Conservation (phyloP, 2,888 invertebrate genomes). For the Thysanoteuthis rhombus region DNA sequence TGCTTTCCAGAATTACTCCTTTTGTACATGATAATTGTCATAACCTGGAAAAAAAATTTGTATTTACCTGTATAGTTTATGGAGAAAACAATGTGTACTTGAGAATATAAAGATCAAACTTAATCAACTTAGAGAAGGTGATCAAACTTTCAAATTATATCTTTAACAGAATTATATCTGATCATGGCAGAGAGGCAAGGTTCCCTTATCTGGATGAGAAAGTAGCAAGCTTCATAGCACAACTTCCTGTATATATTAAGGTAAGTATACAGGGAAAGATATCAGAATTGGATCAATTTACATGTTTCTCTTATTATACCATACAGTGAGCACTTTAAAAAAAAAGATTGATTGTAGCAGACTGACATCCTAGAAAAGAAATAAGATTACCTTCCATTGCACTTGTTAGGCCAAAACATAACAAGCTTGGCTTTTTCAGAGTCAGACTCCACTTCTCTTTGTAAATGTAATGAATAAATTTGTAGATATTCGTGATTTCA, state of each 20-base stretch:
- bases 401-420: not conserved
- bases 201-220: slow-evolving; percentile 76
- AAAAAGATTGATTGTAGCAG: too few species aligned
- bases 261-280: slow-evolving; percentile 48
- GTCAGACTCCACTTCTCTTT: too few species aligned
- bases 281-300: not conserved
- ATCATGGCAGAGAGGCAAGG: slow-evolving; percentile 80
- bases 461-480: too few species aligned
- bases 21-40: too few species aligned
- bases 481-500: too few species aligned
- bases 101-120: not conserved
- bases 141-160: not conserved
- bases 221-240: slow-evolving; percentile 71
- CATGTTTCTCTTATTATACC: not conserved
- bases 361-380: too few species aligned
- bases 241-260: slow-evolving; percentile 69
- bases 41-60: too few species aligned
- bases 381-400: not conserved
- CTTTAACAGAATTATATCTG: slow-evolving; percentile 79
- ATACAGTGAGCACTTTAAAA: too few species aligned
- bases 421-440: too few species aligned
- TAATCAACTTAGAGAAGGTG: not conserved
- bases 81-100: too few species aligned
- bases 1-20: too few species aligned
- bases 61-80: too few species aligned